Conservation (phyloP, 92 coral and sea anemone species). For the Epizoanthus rinbou region DNA sequence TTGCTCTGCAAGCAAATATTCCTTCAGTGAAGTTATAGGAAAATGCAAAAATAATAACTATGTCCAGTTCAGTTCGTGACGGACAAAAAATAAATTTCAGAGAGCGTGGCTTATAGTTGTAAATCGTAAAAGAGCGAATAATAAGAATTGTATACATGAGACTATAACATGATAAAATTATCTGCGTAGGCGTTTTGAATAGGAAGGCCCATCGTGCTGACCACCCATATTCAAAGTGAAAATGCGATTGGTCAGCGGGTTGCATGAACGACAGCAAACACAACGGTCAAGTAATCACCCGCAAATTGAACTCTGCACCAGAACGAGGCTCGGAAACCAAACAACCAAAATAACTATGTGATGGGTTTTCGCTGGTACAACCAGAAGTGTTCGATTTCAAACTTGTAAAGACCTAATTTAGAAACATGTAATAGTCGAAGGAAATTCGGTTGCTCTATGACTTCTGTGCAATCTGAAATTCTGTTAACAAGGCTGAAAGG, state of each 20-base stretch:
- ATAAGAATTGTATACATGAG: too few relatives aligned
- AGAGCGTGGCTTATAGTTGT: too few relatives aligned
- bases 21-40: too few relatives aligned
- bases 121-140: too few relatives aligned
- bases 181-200: too few relatives aligned
- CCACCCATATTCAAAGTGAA: not conserved
- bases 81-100: too few relatives aligned
- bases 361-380: constrained; percentile 22
- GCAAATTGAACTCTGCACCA: not conserved
- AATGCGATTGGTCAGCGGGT: constrained; percentile 26
- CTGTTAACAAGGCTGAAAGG: constrained; percentile 72
- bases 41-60: too few relatives aligned
- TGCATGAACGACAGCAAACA: not conserved
- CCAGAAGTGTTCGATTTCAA: not conserved
- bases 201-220: too few relatives aligned
- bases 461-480: constrained; percentile 67
- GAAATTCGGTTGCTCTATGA: constrained; percentile 4
- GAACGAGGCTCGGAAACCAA: constrained; percentile 8
- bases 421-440: not conserved
- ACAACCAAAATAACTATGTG: not conserved
- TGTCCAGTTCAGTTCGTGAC: too few relatives aligned
- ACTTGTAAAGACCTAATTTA: constrained; percentile 29
- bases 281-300: not conserved
- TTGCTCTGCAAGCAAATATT: too few relatives aligned
- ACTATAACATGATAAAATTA: too few relatives aligned